Evolutionary conservation across 2,888 invertebrate genomes (phyloP), one percentile per base, ranked within the genome.

Genomic region (Orthonevra nobilis): DNA sequence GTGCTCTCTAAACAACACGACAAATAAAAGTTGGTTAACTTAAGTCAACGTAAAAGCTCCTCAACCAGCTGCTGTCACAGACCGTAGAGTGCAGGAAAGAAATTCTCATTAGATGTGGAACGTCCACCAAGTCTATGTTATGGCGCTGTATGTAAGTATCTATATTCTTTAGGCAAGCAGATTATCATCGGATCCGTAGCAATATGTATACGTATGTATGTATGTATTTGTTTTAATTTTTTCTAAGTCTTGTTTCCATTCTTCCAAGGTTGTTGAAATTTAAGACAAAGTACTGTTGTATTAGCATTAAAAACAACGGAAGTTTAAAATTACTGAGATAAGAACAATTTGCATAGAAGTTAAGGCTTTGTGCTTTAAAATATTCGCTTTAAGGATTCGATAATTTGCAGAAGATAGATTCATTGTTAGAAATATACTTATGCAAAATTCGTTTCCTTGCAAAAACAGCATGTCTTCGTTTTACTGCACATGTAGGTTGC

Each of bases 341-440:
- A 48, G 72, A 72, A 72, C 44, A 66, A 72, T 79, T 79, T 79
- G 77, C 72, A 79, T 79, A 66, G 54, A 72, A 72, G 72, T 72
- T 54, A 66, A 60, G 58, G 48, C 34, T 69, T 63, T 56, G 44
- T 64, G 32, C 32, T 60, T 60, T 60, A 26, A 66, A 52, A 66
- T 72, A n/a, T n/a, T n/a, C n/a, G n/a, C n/a, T n/a, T n/a, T n/a
- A n/a, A n/a, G n/a, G n/a, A n/a, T n/a, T n/a, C n/a, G n/a, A n/a
- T n/a, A n/a, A n/a, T n/a, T n/a, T n/a, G n/a, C n/a, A n/a, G n/a
- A n/a, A n/a, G n/a, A n/a, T n/a, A n/a, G n/a, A n/a, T n/a, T n/a
- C n/a, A n/a, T n/a, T n/a, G n/a, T n/a, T n/a, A n/a, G n/a, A n/a
- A n/a, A n/a, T n/a, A n/a, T n/a, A n/a, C n/a, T n/a, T n/a, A n/a